These are phyloP conservation scores for Garrulus glandarius DNA, from an alignment of 2,797 vertebrate genomes.

Conservation along the genomic window DNA sequence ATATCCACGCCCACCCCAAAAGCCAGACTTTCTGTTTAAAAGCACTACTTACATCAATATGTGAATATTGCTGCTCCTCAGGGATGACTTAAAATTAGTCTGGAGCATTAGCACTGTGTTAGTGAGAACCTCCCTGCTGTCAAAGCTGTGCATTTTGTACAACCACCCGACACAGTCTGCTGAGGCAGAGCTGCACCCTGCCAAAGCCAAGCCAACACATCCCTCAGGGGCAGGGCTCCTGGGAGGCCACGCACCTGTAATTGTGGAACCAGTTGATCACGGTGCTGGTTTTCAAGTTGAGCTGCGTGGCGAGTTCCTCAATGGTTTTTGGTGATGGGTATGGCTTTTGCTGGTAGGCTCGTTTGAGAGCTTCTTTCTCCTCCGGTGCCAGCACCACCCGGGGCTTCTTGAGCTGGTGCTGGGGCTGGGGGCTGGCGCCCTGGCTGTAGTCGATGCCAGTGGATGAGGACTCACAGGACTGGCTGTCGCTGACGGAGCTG, in stretches of 20 bases:
- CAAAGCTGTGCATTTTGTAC: background rate
- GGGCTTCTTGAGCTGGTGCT: constrained; percentile 95
- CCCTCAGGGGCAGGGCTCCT: background rate
- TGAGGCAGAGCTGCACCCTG: background rate
- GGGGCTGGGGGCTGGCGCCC: constrained; percentile 86
- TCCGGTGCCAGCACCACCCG: constrained; percentile 93
- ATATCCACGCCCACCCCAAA: background rate
- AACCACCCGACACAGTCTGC: rapidly evolving
- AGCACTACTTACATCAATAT: background rate
- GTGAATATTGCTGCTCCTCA: background rate
- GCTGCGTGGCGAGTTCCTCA: constrained; percentile 97
- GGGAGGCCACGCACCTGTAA: constrained; percentile 82
- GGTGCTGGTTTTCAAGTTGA: constrained; percentile 99
- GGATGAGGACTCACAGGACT: constrained; percentile 82
- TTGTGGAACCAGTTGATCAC: constrained; percentile 99
- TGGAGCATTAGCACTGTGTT: background rate
- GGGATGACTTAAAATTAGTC: constrained; percentile 14
- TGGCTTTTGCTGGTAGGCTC: constrained; percentile 99
- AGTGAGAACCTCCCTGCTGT: background rate
- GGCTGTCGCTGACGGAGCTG: constrained; percentile 91
- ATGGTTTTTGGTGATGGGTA: constrained; percentile 99
- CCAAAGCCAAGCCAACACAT: background rate
- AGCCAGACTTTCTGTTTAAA: background rate
- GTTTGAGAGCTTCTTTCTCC: constrained; percentile 93
- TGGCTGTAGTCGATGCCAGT: constrained; percentile 86